Base-by-base conservation (phyloP, 2,797 vertebrate species). In the Gymnoscopelus braueri region DNA sequence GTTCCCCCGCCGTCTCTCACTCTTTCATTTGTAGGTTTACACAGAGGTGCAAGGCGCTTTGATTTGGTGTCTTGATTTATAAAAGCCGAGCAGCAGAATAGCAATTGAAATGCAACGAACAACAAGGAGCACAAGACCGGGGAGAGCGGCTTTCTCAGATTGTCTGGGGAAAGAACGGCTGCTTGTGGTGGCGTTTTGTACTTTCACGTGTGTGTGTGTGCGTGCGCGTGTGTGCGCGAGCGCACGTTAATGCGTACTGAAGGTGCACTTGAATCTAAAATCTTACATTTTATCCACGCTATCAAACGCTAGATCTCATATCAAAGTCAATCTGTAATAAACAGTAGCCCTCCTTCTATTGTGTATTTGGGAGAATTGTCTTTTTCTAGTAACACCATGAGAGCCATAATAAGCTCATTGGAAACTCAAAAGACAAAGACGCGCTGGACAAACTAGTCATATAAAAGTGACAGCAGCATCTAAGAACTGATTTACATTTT, bases 401-500 rank as follows among this genome's bases (percentile, higher is more conserved):
- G 23, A 62, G 47, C 56, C 54, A 56, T n/a, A 44, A 44, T 44
- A 65, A 48, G 32, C 63, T 51, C n/a, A 13, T 15, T 14, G 32
- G 39, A 61, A 49, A 24, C 32, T 24, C 32, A 7, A 13, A 7
- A 9, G 52, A 44, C 24, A 23, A 72, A 23, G 11, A 72, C 19
- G 35, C 6, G 32, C 5, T 5, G 9, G 59, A 64, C 64, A 79
- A 75, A 77, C 57, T 63, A 73, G 65, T 63, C 72, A 79, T 59
- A 66, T 72, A 74, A 83, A 77, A 69, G 50, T 35, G 11, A 73
- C 74, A 61, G 26, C 74, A 59, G 63, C 74, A 79, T 84, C 71
- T 63, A 48, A 35, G 14, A 65, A 13, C 74, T 78, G 65, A 83
- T 86, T 89, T 86, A 79, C 81, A 87, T 90, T 90, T 88, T 87